Base-by-base conservation (phyloP, 2,888 invertebrate species). In the Auanema sp. region DNA sequence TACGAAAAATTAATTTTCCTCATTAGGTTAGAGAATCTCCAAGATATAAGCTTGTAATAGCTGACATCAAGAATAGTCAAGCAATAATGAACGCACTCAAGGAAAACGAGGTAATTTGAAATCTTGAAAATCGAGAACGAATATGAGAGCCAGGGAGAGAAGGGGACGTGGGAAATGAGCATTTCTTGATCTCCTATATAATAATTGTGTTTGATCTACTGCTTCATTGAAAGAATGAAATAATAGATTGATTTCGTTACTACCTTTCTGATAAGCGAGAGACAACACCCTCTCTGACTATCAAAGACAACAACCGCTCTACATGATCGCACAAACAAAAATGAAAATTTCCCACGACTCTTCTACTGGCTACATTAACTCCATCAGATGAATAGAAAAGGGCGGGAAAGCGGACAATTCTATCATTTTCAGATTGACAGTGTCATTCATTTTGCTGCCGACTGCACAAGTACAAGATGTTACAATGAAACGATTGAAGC, bases 391-490 rank as follows among this genome's bases (percentile, higher is more conserved):
- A 47, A 47, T 21, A 5, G 16, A 6, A 18, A 21, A 18, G 10
- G 16, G 47, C 21, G 21, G 47, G 47, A 47, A 47, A 43, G 16
- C 1, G 0, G 40, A 6, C 2, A 3, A 18, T 23, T 5, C 14
- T 41, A 47, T 16, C n/a, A 24, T 16, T 58, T 69, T 54, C 63
- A 80, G 76, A 82, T 82, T 60, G 82, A 82, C 53, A 78, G 78
- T 16, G 69, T 82, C 24, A 76, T 82, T 58, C 81, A 82, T 53
- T 82, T 82, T 59, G 82, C 81, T 10, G 81, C 82, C 18, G 82
- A 82, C 51, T 82, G 82, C 60, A 82, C 82, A 18, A 80, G 80
- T 1, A 82, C 79, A 5, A 72, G 81, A 11, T 82, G 82, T 64
- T 82, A 82, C 59, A 69, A 68, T 8, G 76, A 82, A 42, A 79